Evolutionary conservation across 2,797 vertebrate genomes (phyloP).

Genomic region (Octomys mimax): DNA sequence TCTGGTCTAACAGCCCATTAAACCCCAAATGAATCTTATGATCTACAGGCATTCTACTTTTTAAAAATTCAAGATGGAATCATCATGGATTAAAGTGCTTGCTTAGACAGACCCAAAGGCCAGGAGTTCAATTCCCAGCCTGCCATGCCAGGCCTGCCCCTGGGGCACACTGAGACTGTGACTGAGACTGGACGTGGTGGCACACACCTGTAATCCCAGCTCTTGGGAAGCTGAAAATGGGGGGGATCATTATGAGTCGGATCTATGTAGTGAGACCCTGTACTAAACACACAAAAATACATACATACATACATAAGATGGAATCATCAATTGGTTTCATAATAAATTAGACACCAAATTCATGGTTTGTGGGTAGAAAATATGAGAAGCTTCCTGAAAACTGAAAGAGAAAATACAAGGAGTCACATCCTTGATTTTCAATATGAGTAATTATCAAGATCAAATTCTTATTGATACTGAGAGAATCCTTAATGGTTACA

Average conservation of each 20-base stretch:
- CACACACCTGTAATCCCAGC: too few relatives aligned
- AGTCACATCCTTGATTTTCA: slow-evolving; percentile 47
- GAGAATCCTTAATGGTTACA: neutral
- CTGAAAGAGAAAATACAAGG: slow-evolving; percentile 4
- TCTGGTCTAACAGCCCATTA: slow-evolving; percentile 56
- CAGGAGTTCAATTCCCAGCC: too few relatives aligned
- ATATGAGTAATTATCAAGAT: slow-evolving; percentile 38
- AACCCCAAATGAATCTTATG: slow-evolving; percentile 59
- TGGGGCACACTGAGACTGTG: too few relatives aligned
- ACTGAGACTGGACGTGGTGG: too few relatives aligned
- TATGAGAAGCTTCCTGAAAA: slow-evolving; percentile 41
- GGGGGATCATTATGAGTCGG: too few relatives aligned
- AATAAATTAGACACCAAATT: slow-evolving; percentile 67
- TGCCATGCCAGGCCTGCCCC: too few relatives aligned
- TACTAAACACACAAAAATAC: too few relatives aligned
- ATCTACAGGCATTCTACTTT: slow-evolving; percentile 17
- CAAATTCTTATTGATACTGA: neutral
- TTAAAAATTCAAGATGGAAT: slow-evolving; percentile 74
- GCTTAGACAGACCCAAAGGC: too few relatives aligned
- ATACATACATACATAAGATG: neutral
- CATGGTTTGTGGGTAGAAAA: slow-evolving; percentile 41
- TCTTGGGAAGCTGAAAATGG: too few relatives aligned
- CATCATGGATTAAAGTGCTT: neutral
- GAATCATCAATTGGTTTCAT: slow-evolving; percentile 62
- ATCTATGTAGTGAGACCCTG: too few relatives aligned